Evolutionary conservation across 1,140 invertebrate species (phyloP), one percentile per base, ranked within the genome.

Genomic region (Mercenaria mercenaria): DNA sequence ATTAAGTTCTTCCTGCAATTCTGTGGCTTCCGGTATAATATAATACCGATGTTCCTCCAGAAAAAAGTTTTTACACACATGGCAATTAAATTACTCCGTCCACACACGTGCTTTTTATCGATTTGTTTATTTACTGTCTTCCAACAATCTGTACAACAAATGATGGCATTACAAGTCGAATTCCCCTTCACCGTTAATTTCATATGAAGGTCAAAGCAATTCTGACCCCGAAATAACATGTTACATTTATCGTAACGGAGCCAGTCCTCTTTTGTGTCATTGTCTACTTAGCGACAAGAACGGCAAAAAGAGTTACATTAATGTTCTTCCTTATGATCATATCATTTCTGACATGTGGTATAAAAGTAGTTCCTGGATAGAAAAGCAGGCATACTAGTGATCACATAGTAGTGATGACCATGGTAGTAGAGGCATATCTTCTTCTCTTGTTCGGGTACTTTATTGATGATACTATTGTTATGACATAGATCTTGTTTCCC

Each of bases 261-360:
- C 81, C 81, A 84, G 13, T 69, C 64, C 23, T 84, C 20, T 26
- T 84, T 32, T 10, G 6, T 1, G 39, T n/a, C n/a, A n/a, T 8
- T 26, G 43, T 84, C 59, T 29, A 84, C 32, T 59, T 84, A 69
- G 23, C 43, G 64, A 84, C 64, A 84, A 20, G 32, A 2, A 69
- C 39, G 29, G 43, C 61, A 84, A 4, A 84, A 37, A 32, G 67
- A 69, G 59, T 84, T 67, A 39, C 81, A 84, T 29, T 67, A 39
- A 41, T 79, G 61, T 39, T 64, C n/a, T n/a, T n/a, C n/a, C n/a
- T n/a, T n/a, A n/a, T n/a, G n/a, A n/a, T n/a, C n/a, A n/a, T n/a
- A n/a, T n/a, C n/a, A n/a, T n/a, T n/a, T n/a, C n/a, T n/a, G n/a
- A n/a, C n/a, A n/a, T n/a, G n/a, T n/a, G n/a, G n/a, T n/a, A n/a